Percentiles rank a stretch among this genome's conserved stretches.
Evolutionary conservation across 2,888 invertebrate genomes (phyloP).

Genomic region (Rhamphomyia laevipes): DNA sequence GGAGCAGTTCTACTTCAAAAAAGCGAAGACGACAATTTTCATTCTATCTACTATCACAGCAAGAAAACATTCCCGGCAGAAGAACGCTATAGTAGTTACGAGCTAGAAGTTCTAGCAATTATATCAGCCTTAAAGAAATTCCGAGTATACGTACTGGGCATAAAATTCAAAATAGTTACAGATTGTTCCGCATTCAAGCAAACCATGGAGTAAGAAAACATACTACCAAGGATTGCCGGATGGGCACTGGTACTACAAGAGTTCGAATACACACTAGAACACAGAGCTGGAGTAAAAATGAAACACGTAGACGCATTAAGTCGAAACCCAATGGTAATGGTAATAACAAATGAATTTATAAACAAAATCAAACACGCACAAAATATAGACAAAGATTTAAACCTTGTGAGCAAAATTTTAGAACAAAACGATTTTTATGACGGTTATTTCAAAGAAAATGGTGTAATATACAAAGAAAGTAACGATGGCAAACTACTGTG

Average conservation of each 20-base stretch:
- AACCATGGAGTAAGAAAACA: constrained; percentile 21
- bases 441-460: constrained; percentile 3
- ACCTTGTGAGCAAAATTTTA: background rate
- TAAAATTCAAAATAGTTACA: constrained; percentile 21
- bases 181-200: constrained; percentile 23
- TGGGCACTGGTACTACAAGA: constrained; percentile 1
- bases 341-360: background rate
- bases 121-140: constrained; percentile 3
- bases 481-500: constrained; percentile 9
- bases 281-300: background rate
- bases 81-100: constrained; percentile 22
- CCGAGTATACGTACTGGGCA: constrained; percentile 21
- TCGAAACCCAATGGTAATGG: background rate
- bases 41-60: constrained; percentile 5
- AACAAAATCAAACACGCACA: background rate
- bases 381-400: background rate
- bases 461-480: constrained; percentile 6
- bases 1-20: constrained; percentile 20
- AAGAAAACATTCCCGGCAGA: constrained; percentile 14
- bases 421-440: constrained; percentile 3
- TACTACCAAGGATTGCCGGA: background rate
- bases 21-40: constrained; percentile 4
- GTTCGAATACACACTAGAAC: background rate
- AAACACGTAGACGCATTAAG: background rate
- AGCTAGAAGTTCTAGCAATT: constrained; percentile 12